A percentile compares a stretch with the other conserved stretches of the same genome.
Conservation (phyloP, 2,888 invertebrate species). For the Limnephilus rhombicus region DNA sequence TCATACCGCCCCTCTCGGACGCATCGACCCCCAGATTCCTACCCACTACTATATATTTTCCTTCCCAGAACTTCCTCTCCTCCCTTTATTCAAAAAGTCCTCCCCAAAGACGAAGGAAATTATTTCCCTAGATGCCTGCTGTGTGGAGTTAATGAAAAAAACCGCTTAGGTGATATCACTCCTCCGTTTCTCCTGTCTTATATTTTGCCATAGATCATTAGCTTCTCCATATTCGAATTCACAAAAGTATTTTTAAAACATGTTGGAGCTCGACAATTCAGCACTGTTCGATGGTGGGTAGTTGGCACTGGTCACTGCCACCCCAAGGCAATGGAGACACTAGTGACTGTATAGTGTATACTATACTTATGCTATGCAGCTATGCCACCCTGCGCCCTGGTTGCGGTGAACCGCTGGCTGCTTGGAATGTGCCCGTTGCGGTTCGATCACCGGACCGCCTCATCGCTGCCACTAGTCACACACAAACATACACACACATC, state of each 20-base stretch:
- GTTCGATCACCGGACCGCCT: constrained; percentile 35
- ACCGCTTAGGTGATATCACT: too few relatives aligned
- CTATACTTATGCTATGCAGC: not conserved
- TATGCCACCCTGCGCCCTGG: not conserved
- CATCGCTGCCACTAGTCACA: constrained; percentile 17
- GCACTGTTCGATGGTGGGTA: not conserved
- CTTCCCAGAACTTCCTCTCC: too few relatives aligned
- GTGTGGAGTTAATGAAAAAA: too few relatives aligned
- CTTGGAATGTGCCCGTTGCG: constrained; percentile 52
- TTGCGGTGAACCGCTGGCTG: constrained; percentile 51
- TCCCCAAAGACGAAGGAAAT: too few relatives aligned
- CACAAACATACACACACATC: not conserved
- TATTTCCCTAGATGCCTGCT: too few relatives aligned
- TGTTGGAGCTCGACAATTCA: not conserved
- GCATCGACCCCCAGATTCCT: too few relatives aligned
- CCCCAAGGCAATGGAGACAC: not conserved
- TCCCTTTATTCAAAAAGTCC: too few relatives aligned
- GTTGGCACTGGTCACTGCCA: not conserved
- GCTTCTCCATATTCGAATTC: not conserved
- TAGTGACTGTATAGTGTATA: not conserved
- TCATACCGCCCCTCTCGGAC: too few relatives aligned
- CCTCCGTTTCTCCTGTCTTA: too few relatives aligned
- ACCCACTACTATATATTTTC: too few relatives aligned
- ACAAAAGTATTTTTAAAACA: not conserved
- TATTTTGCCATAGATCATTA: too few relatives aligned